A percentile compares a stretch with the other conserved stretches of the same genome.
These are phyloP conservation scores for Amphipoea lucens DNA, from an alignment of 2,888 invertebrate genomes.

Conservation along the genomic window DNA sequence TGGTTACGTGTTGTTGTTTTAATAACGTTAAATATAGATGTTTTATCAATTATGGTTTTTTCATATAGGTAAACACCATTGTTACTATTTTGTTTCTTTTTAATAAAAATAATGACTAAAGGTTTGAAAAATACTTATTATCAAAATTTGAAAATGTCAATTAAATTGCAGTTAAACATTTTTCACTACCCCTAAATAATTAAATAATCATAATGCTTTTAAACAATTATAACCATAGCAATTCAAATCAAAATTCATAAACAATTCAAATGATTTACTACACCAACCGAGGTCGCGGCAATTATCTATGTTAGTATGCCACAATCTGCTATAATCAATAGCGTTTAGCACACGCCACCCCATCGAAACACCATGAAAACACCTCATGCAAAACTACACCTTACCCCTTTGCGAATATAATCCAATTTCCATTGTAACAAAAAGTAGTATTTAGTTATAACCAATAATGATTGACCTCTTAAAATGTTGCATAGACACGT, in stretches of 20 bases:
- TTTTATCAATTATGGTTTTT: constrained; percentile 1
- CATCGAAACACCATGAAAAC: constrained; percentile 55
- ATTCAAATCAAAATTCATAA: constrained; percentile 63
- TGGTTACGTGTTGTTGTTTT: neutral
- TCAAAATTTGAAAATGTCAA: neutral
- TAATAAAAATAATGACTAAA: too few species aligned
- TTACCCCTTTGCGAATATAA: constrained; percentile 15
- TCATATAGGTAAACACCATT: neutral
- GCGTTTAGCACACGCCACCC: constrained; percentile 70
- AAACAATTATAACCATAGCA: constrained; percentile 4
- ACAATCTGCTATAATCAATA: constrained; percentile 77
- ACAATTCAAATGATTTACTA: constrained; percentile 58
- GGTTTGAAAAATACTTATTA: too few species aligned
- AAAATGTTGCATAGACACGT: neutral
- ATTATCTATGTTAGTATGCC: constrained; percentile 77
- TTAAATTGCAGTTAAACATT: neutral
- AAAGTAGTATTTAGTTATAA: constrained; percentile 7
- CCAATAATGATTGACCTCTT: constrained; percentile 53
- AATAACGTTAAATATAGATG: neutral
- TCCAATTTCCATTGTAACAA: constrained; percentile 23
- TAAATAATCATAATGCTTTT: constrained; percentile 13
- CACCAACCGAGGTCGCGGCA: constrained; percentile 54
- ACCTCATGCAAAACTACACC: constrained; percentile 39
- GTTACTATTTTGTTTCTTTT: neutral
- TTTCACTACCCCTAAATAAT: constrained; percentile 21